phyloP scores from a whole-genome alignment of 2,888 invertebrate genomes.

The Tetramorium bicarinatum region DNA sequence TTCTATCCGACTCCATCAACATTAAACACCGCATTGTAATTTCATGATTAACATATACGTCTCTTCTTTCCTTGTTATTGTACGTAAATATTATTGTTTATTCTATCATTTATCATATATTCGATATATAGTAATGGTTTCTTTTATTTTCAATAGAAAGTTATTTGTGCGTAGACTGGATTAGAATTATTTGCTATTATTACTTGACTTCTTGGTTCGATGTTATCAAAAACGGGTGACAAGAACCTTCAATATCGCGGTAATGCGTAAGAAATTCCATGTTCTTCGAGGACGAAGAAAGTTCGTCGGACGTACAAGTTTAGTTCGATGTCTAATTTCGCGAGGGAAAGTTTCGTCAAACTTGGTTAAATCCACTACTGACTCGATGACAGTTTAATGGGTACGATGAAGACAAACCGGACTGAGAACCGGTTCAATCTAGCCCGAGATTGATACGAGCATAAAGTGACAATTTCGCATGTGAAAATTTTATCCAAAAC shows the following conservation, averaged over 20 bases:
- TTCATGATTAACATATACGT: not conserved
- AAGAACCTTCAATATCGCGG: conserved; percentile 9
- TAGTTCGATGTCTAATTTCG: conserved; percentile 63
- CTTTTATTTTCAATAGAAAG: not conserved
- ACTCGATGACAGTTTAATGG: conserved; percentile 75
- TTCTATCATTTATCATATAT: not conserved
- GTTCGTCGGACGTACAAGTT: conserved; percentile 1
- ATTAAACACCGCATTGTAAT: not conserved
- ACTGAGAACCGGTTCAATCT: conserved; percentile 60
- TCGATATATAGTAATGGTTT: not conserved
- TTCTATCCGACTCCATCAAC: not conserved
- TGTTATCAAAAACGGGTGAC: not conserved
- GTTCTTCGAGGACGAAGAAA: not conserved
- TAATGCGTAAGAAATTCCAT: conserved; percentile 26
- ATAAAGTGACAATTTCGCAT: conserved; percentile 1
- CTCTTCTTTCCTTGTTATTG: not conserved
- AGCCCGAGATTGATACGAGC: conserved; percentile 69
- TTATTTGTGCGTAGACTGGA: not conserved
- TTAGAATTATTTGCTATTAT: not conserved
- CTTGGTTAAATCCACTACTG: conserved; percentile 59
- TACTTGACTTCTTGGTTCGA: not conserved
- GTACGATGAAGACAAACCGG: conserved; percentile 64
- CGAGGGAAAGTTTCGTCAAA: conserved; percentile 67
- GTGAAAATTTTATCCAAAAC: not conserved
- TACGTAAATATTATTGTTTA: not conserved